Evolutionary conservation across 92 coral and sea anemone genomes (phyloP).

Genomic region (Meandrina meandrites): DNA sequence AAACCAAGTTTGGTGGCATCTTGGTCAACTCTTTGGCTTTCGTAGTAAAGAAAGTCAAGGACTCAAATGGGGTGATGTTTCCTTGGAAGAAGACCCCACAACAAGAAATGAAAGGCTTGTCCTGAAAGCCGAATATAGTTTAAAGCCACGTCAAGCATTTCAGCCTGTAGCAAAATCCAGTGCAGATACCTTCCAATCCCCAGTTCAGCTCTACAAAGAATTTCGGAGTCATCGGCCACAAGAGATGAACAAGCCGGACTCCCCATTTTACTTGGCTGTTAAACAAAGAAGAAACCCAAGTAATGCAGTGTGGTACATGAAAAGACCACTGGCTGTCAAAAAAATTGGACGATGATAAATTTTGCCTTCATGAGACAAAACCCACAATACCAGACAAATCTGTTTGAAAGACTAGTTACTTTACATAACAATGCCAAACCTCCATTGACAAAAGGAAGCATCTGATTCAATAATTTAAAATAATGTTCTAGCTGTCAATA

Average conservation of each 20-base stretch:
- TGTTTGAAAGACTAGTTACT: too few species aligned
- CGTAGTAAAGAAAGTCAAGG: neutral
- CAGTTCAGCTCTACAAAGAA: neutral
- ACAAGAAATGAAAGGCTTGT: neutral
- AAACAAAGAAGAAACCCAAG: neutral
- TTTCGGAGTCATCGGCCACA: neutral
- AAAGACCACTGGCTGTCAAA: neutral
- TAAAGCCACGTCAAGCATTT: neutral
- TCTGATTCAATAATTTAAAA: too few species aligned
- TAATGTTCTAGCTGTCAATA: too few species aligned
- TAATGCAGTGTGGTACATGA: constrained; percentile 16
- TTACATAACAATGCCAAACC: too few species aligned
- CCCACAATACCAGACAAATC: too few species aligned
- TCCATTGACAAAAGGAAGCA: too few species aligned
- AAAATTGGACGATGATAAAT: constrained; percentile 1
- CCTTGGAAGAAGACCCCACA: neutral
- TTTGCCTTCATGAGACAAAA: neutral
- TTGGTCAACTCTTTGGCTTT: constrained; percentile 11
- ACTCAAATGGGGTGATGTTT: constrained; percentile 25
- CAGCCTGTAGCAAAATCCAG: neutral
- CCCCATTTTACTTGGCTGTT: constrained; percentile 16
- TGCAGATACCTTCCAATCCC: neutral
- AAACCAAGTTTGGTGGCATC: neutral
- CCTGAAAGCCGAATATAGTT: neutral
- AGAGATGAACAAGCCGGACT: neutral